Evolutionary conservation across 2,888 invertebrate species (phyloP).

Genomic region (Ormyrus rosae): DNA sequence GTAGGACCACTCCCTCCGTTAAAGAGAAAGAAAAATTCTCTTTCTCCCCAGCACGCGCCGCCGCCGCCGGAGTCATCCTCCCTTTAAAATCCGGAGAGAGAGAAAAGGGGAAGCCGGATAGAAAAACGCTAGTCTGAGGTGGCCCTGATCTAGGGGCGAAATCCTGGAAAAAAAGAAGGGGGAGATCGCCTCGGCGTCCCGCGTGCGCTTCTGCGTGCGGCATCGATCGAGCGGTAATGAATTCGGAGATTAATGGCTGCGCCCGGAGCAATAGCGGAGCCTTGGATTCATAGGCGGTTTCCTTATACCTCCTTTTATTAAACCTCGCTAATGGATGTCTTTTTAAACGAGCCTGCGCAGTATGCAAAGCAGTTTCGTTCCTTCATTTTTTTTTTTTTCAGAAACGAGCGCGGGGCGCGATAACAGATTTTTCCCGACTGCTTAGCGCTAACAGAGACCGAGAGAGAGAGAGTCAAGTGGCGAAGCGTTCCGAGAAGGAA

Average conservation of each 20-base stretch:
- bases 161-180: constrained; percentile 52
- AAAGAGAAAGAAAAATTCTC: constrained; percentile 57
- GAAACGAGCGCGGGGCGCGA: too few relatives aligned
- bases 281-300: constrained; percentile 51
- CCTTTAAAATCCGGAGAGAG: constrained; percentile 58
- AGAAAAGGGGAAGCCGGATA: constrained; percentile 47
- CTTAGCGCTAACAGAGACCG: too few relatives aligned
- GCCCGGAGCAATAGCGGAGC: constrained; percentile 54
- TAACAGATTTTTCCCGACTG: too few relatives aligned
- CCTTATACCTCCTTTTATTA: constrained; percentile 43
- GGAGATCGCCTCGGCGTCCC: constrained; percentile 28
- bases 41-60: constrained; percentile 57
- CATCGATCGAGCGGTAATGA: constrained; percentile 68
- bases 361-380: too few relatives aligned
- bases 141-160: constrained; percentile 56
- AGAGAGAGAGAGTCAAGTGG: too few relatives aligned
- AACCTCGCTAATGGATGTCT: too few relatives aligned
- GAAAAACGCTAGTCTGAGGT: constrained; percentile 55
- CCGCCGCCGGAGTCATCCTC: constrained; percentile 27
- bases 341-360: too few relatives aligned
- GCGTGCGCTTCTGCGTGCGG: constrained; percentile 33
- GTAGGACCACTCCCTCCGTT: constrained; percentile 54
- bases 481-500: constrained; percentile 41
- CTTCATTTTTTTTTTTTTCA: too few relatives aligned
- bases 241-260: constrained; percentile 68